phyloP scores from a whole-genome alignment of 2,113 vertebrate species.

The Reinhardtius hippoglossoides region DNA sequence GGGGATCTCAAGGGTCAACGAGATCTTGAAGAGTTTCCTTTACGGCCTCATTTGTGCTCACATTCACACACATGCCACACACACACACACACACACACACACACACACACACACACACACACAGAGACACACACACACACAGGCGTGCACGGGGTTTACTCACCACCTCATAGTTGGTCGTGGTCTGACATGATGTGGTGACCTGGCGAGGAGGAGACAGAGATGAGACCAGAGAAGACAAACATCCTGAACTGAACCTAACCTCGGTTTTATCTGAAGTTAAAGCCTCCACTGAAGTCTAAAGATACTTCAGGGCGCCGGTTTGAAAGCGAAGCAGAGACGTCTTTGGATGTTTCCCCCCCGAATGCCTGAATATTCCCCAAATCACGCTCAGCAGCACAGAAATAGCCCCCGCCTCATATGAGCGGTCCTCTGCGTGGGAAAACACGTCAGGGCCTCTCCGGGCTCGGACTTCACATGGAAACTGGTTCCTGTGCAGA shows the following conservation, averaged over 20 bases:
- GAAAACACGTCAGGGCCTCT: constrained; percentile 30
- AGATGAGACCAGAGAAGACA: not conserved
- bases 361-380: constrained; percentile 46
- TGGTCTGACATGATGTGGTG: constrained; percentile 73
- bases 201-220: constrained; percentile 59
- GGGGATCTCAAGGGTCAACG: constrained; percentile 9
- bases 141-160: constrained; percentile 35
- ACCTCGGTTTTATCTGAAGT: not conserved
- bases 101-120: too few species aligned
- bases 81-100: not conserved
- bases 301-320: not conserved
- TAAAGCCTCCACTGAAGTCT: not conserved
- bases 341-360: constrained; percentile 28
- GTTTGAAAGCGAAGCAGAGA: constrained; percentile 20
- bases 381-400: constrained; percentile 15
- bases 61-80: not conserved
- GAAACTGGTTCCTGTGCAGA: not conserved
- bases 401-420: constrained; percentile 32
- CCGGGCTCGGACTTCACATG: not conserved
- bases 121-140: too few species aligned
- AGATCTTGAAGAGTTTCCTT: constrained; percentile 1
- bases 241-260: not conserved
- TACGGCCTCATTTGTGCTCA: not conserved
- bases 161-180: constrained; percentile 76
- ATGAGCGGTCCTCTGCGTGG: constrained; percentile 23